Base-by-base conservation (phyloP, 2,113 vertebrate genomes). In the Sphaerodactylus townsendi region DNA sequence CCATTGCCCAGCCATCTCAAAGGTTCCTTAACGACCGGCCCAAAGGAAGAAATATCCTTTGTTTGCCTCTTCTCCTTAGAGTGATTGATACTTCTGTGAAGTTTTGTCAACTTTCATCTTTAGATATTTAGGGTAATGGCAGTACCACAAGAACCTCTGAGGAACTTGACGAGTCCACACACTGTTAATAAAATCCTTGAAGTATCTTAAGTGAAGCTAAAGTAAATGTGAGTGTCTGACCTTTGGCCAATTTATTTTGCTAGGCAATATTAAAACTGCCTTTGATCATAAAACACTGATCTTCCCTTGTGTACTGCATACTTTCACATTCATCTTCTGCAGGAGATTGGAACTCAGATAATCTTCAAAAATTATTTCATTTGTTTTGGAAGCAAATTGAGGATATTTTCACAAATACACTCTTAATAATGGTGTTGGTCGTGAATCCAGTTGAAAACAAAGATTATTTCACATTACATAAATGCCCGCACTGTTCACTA, bases 401-500 rank as follows among this genome's bases (percentile, higher is more conserved):
- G 83, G 77, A 1, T 5, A 75, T 2, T 30, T 35, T 64, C 30
- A 10, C 25, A 17, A 80, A 89, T 79, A 4, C 84, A 0, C 71
- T 79, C 8, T 86, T 85, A 77, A 50, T 77, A 69, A 37, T 37
- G 0, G 4, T 83, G 35, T 69, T 77, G 25, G 10, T 23, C 30
- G 13, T 62, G 83, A 90, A 87, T 72, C 33, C 11, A 48, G 77
- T 81, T 77, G 62, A 90, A 90, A 93, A 90, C 66, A 86, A 81
- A 85, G 88, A 86, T 41, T 79, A 56, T 82, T 77, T n/a, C 84
- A 77, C 64, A 70, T 87, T 93, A 91, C 92, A 95, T 95, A 93
- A 91, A 83, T 83, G 72, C 88, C 88, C 92, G 92, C 85, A 78
- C 91, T 87, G 84, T 93, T 92, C 92, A 94, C 93, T 95, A 91